phyloP scores from a whole-genome alignment of 2,113 vertebrate species.

The Symphodus melops region DNA sequence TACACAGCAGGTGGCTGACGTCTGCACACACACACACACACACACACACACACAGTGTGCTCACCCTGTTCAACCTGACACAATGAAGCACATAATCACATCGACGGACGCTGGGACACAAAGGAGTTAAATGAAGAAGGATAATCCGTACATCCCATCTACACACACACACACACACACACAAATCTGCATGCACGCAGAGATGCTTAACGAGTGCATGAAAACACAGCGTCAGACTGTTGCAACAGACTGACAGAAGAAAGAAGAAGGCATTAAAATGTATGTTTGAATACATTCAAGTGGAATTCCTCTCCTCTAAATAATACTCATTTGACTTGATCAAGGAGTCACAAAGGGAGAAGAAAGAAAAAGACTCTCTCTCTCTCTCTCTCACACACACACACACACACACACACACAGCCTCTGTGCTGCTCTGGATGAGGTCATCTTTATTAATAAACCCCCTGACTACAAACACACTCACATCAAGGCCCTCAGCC shows the following conservation, averaged over 20 bases:
- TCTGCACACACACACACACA: slow-evolving; percentile 31
- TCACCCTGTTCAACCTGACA: slow-evolving; percentile 57
- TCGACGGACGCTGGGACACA: slow-evolving; percentile 62
- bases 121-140: slow-evolving; percentile 65
- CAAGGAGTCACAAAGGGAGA: slow-evolving; percentile 24
- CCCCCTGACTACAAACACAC: slow-evolving; percentile 73
- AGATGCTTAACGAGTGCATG: slow-evolving; percentile 23
- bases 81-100: slow-evolving; percentile 70
- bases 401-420: slow-evolving; percentile 20
- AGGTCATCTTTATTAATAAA: slow-evolving; percentile 82
- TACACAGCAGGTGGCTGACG: slow-evolving; percentile 54
- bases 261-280: not conserved
- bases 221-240: slow-evolving; percentile 22
- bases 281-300: slow-evolving; percentile 15
- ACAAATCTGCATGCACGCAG: slow-evolving; percentile 33
- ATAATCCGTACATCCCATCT: slow-evolving; percentile 54
- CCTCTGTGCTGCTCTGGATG: slow-evolving; percentile 43
- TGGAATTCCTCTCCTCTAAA: slow-evolving; percentile 14
- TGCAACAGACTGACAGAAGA: slow-evolving; percentile 14
- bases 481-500: slow-evolving; percentile 61
- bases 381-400: not conserved
- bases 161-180: slow-evolving; percentile 25
- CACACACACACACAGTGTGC: slow-evolving; percentile 12
- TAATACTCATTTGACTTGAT: slow-evolving; percentile 36
- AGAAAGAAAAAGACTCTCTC: not conserved